Conservation (phyloP, 2,113 vertebrate genomes). For the Apodemus sylvaticus region DNA sequence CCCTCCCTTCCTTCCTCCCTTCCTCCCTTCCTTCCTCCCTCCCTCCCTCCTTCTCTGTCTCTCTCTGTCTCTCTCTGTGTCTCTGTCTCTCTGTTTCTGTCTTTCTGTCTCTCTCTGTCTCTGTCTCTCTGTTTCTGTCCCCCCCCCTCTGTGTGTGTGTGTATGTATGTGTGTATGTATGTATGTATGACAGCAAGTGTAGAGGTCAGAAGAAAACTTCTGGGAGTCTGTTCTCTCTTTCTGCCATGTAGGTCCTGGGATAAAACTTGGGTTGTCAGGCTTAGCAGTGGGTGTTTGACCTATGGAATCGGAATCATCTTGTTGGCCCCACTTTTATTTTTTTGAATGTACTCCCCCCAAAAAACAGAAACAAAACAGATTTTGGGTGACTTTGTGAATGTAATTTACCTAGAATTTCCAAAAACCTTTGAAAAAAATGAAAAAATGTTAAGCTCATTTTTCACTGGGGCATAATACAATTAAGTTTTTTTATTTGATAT, state of each 20-base stretch:
- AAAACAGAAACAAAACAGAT: not conserved
- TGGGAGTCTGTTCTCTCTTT: not conserved
- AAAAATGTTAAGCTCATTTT: not conserved
- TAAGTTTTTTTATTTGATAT: no score
- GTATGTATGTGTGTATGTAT: not conserved
- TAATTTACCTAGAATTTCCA: not conserved
- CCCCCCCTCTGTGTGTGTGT: not conserved
- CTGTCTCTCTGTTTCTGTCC: no score
- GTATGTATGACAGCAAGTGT: not conserved
- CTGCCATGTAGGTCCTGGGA: not conserved
- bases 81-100: no score
- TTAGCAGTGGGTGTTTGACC: not conserved
- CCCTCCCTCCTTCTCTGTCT: no score
- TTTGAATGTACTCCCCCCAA: not conserved
- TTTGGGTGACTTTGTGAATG: not conserved
- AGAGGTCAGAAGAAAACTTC: not conserved
- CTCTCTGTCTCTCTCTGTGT: no score
- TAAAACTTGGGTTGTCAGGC: not conserved
- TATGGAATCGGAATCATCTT: not conserved
- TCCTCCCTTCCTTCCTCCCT: no score
- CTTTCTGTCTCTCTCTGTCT: no score
- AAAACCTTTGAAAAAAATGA: not conserved
- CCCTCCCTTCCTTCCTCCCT: no score
- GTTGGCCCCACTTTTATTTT: not conserved
- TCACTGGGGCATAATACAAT: not conserved